Conservation (phyloP, 1,140 invertebrate genomes). For the Bradysia coprophila region DNA sequence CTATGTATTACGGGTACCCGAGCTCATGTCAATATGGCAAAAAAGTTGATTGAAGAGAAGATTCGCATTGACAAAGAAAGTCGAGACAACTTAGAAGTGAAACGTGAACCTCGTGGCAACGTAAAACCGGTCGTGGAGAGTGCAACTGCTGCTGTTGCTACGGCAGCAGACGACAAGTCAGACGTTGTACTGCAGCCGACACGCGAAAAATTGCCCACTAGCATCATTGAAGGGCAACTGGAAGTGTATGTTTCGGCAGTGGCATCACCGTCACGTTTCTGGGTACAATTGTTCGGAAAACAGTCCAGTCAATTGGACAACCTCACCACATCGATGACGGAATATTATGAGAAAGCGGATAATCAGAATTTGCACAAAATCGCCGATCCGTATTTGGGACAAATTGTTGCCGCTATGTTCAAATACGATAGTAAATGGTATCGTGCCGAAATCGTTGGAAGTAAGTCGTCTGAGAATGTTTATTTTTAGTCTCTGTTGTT, state of each 20-base stretch:
- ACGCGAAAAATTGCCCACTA: constrained; percentile 15
- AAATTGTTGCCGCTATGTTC: constrained; percentile 63
- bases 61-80: constrained; percentile 31
- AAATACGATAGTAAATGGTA: constrained; percentile 59
- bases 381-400: constrained; percentile 36
- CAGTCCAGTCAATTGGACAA: constrained; percentile 49
- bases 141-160: constrained; percentile 18
- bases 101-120: constrained; percentile 28
- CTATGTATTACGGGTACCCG: constrained; percentile 35
- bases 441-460: constrained; percentile 24
- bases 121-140: constrained; percentile 15
- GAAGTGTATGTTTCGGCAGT: constrained; percentile 70
- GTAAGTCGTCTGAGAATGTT: no score
- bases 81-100: constrained; percentile 24
- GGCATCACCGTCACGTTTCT: constrained; percentile 58
- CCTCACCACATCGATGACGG: constrained; percentile 56
- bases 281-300: constrained; percentile 58
- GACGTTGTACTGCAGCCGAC: constrained; percentile 13
- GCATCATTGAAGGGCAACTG: constrained; percentile 30
- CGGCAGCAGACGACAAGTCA: constrained; percentile 3
- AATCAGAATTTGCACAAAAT: constrained; percentile 38
- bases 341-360: constrained; percentile 44
- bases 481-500: no score
- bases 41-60: constrained; percentile 36
- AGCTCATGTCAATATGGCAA: constrained; percentile 37